Evolutionary conservation across 2,113 vertebrate species (phyloP).

Genomic region (Peromyscus leucopus): DNA sequence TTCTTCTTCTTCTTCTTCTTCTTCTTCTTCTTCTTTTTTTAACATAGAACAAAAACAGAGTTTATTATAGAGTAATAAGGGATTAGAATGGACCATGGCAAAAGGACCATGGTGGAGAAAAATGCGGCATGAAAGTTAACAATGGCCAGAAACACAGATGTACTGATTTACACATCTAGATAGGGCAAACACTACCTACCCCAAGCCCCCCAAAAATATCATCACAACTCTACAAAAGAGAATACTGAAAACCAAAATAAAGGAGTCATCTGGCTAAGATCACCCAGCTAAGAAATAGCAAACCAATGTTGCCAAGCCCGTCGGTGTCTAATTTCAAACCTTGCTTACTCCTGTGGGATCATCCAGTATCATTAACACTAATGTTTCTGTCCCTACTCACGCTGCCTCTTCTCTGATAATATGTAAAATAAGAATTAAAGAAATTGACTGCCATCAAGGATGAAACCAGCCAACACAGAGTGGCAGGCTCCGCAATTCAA

Average conservation of each 20-base stretch:
- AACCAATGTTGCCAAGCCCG: not conserved
- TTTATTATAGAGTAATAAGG: not conserved
- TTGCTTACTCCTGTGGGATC: not conserved
- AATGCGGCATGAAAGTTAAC: not conserved
- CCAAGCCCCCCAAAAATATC: not conserved
- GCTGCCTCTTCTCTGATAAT: not conserved
- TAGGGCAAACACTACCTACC: not conserved
- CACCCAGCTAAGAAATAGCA: not conserved
- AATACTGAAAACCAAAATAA: constrained; percentile 4
- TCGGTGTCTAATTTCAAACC: not conserved
- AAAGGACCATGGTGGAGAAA: not conserved
- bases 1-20: no score
- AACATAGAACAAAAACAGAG: not conserved
- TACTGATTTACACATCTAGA: not conserved
- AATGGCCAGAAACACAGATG: not conserved
- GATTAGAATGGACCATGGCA: no score
- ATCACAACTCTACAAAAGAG: not conserved
- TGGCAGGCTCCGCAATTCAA: not conserved
- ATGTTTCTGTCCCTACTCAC: not conserved
- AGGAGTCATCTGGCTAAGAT: not conserved
- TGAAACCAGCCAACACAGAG: not conserved
- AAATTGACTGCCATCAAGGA: not conserved
- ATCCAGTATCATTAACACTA: not conserved
- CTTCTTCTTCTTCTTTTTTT: not conserved
- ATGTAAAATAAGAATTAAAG: constrained; percentile 4